Conservation (phyloP, 2,113 vertebrate genomes). For the Antechinus flavipes region DNA sequence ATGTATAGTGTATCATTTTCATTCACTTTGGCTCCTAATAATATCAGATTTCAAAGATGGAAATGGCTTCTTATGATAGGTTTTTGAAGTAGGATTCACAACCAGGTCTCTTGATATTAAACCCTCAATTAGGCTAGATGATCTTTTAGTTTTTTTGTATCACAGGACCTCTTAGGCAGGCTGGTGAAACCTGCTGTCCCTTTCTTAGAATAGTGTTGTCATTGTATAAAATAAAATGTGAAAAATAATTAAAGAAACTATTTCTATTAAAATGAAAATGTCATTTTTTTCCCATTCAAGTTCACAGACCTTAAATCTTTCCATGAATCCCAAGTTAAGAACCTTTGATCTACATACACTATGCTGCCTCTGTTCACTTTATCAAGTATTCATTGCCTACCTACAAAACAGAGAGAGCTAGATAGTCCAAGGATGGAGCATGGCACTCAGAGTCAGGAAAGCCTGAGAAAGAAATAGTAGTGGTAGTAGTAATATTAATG, state of each 20-base stretch:
- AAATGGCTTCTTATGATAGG: not conserved
- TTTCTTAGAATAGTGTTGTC: not conserved
- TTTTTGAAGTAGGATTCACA: not conserved
- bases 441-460: not conserved
- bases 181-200: not conserved
- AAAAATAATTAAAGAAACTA: not conserved
- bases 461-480: not conserved
- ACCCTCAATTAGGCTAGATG: not conserved
- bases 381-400: not conserved
- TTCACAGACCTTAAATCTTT: not conserved
- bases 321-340: not conserved
- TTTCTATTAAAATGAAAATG: not conserved
- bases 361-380: not conserved
- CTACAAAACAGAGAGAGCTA: not conserved
- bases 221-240: not conserved
- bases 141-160: not conserved
- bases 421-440: not conserved
- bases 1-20: not conserved
- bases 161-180: not conserved
- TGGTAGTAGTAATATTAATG: not conserved
- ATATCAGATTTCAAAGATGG: not conserved
- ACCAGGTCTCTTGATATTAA: not conserved
- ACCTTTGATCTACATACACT: not conserved
- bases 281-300: not conserved
- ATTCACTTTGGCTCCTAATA: not conserved